phyloP scores from a whole-genome alignment of 1,140 invertebrate species.

The Procambarus clarkii region DNA sequence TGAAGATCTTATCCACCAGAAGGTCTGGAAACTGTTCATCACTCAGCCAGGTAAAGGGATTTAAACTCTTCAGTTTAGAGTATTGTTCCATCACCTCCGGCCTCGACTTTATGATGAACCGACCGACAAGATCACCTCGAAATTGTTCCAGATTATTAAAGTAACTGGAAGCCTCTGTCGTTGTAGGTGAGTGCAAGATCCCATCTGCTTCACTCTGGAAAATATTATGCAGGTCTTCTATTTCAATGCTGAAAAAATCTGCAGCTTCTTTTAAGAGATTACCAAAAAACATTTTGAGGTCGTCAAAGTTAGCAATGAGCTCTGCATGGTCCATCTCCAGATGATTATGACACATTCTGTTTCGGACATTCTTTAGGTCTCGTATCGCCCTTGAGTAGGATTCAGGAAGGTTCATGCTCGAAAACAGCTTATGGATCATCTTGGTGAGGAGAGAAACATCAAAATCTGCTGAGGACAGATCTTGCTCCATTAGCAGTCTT shows the following conservation, averaged over 20 bases:
- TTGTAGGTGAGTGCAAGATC: conserved; percentile 11
- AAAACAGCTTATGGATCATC: conserved; percentile 51
- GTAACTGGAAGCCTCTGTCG: conserved; percentile 6
- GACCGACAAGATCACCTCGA: conserved; percentile 52
- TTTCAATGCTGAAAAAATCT: conserved; percentile 3
- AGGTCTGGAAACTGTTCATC: conserved; percentile 61
- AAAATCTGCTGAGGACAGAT: conserved; percentile 7
- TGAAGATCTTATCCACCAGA: conserved; percentile 61
- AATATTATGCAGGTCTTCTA: conserved; percentile 9
- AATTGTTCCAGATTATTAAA: conserved; percentile 55
- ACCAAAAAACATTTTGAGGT: conserved; percentile 30
- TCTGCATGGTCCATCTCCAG: conserved; percentile 14
- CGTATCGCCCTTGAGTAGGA: conserved; percentile 32
- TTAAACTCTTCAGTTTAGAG: conserved; percentile 52
- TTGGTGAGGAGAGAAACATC: conserved; percentile 61
- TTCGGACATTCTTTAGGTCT: conserved; percentile 65
- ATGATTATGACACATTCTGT: conserved; percentile 65
- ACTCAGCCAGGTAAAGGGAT: conserved; percentile 66
- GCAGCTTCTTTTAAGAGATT: conserved; percentile 35
- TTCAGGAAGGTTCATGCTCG: conserved; percentile 36
- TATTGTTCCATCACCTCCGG: conserved; percentile 46
- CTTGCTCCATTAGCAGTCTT: not conserved
- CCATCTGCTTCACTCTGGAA: conserved; percentile 43
- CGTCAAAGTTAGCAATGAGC: conserved; percentile 22
- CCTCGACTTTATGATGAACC: conserved; percentile 47